A percentile compares a stretch with the other conserved stretches of the same genome.
Evolutionary conservation across 1,140 invertebrate species (phyloP).

Genomic region (Olivierus martensii): DNA sequence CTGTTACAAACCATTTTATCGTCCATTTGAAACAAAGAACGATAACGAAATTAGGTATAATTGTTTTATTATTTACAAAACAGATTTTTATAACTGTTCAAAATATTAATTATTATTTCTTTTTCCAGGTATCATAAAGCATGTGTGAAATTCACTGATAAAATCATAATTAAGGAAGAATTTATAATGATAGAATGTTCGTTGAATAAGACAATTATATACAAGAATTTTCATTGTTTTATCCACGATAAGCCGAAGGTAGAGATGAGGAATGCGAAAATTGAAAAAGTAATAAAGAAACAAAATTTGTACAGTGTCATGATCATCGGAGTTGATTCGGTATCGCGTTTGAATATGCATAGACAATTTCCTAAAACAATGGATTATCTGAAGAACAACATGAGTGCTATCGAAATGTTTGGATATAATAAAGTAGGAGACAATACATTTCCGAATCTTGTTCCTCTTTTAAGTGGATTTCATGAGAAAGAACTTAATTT

Average conservation of each 20-base stretch:
- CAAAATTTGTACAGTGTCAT: slow-evolving; percentile 26
- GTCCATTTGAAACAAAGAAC: too few species aligned
- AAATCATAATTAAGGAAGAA: slow-evolving; percentile 2
- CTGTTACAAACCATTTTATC: too few species aligned
- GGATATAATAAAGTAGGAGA: slow-evolving; percentile 34
- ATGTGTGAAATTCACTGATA: neutral
- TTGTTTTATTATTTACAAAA: too few species aligned
- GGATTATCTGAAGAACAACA: slow-evolving; percentile 29
- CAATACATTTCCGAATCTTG: slow-evolving; percentile 35
- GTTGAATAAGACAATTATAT: neutral
- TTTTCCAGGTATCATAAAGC: neutral
- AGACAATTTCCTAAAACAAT: slow-evolving; percentile 39
- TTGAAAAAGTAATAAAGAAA: neutral
- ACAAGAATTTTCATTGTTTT: slow-evolving; percentile 13
- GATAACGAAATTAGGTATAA: too few species aligned
- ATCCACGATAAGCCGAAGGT: slow-evolving; percentile 11
- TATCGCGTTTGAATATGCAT: slow-evolving; percentile 42
- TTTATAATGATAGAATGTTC: slow-evolving; percentile 9
- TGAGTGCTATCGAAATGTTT: slow-evolving; percentile 28
- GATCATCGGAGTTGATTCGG: slow-evolving; percentile 40
- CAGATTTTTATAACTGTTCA: too few species aligned
- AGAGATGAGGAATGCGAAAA: slow-evolving; percentile 1
- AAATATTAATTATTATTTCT: neutral
- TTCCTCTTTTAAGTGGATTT: slow-evolving; percentile 29
- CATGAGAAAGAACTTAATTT: slow-evolving; percentile 8